Evolutionary conservation across 2,797 vertebrate genomes (phyloP).

Genomic region (Cuniculus paca): DNA sequence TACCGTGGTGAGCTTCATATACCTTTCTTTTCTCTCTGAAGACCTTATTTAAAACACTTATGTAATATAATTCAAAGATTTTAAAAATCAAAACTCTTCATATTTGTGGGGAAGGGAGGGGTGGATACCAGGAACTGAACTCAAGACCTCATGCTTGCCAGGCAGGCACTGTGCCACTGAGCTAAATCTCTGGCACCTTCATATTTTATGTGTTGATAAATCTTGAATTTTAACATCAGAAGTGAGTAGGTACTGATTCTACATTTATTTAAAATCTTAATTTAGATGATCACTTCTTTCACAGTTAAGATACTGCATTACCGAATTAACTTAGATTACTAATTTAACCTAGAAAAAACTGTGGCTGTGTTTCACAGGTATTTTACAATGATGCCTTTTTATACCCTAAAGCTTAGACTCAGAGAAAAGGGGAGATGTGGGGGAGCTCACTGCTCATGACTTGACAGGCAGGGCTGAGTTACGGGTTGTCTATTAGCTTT

Average conservation of each 20-base stretch:
- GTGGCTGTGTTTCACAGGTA: neutral
- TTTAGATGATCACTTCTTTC: neutral
- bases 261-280: slow-evolving; percentile 37
- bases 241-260: neutral
- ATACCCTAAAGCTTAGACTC: neutral
- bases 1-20: neutral
- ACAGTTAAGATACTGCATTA: neutral
- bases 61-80: neutral
- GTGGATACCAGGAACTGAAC: no score
- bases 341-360: slow-evolving; percentile 9
- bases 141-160: no score
- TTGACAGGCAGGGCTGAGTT: neutral
- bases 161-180: no score
- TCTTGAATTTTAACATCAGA: slow-evolving; percentile 10
- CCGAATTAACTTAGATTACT: neutral
- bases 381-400: neutral
- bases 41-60: slow-evolving; percentile 11
- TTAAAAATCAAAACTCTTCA: slow-evolving; percentile 12
- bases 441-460: neutral
- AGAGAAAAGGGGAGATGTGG: neutral
- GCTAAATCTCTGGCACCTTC: no score
- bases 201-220: neutral
- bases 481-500: neutral
- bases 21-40: neutral
- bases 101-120: neutral